Base-by-base conservation (phyloP, 92 coral and sea anemone species). In the Epizoanthus stellaris region DNA sequence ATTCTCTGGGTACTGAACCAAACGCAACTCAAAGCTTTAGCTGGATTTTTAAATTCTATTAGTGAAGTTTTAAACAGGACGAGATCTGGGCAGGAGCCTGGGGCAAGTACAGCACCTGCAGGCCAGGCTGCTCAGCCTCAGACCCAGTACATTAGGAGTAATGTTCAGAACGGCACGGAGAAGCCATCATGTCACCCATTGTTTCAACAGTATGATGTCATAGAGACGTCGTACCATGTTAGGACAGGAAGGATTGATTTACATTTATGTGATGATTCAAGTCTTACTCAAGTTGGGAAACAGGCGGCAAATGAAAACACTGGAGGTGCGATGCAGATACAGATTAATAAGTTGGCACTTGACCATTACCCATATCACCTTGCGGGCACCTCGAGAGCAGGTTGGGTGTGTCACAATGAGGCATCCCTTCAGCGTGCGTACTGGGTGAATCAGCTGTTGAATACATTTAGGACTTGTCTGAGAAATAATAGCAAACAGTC, bases 301-400 rank as follows among this genome's bases (percentile, higher is more conserved):
- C 43, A 76, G 66, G 68, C 70, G 4, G 76, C 6, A 23, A 90
- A 76, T 36, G 77, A 76, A 0, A 82, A 81, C 52, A 90, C 85
- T 23, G 98, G 98, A 5, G 99, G 99, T 6, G 95, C 99, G 5
- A 97, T 97, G 98, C 99, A 94, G 60, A 87, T 97, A 23, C 92
- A 89, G 79, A 91, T 97, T 74, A 92, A 97, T 80, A 97, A 89
- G 70, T 70, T 97, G 70, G 91, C 95, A 13, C 79, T 94, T 65
- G 99, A 97, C 84, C 90, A 97, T 72, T 97, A 91, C 73, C 99
- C 99, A 1, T 95, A 94, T 65, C 99, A 97, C 82, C 85, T 93
- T 62, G 99, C 99, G 42, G 98, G 98, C 25, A 97, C 99, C 0
- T 94, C 99, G 1, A 91, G 99, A 49, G 81, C 91, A 19, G 86